Evolutionary conservation across 2,888 invertebrate species (phyloP).

Genomic region (Pimpla rufipes): DNA sequence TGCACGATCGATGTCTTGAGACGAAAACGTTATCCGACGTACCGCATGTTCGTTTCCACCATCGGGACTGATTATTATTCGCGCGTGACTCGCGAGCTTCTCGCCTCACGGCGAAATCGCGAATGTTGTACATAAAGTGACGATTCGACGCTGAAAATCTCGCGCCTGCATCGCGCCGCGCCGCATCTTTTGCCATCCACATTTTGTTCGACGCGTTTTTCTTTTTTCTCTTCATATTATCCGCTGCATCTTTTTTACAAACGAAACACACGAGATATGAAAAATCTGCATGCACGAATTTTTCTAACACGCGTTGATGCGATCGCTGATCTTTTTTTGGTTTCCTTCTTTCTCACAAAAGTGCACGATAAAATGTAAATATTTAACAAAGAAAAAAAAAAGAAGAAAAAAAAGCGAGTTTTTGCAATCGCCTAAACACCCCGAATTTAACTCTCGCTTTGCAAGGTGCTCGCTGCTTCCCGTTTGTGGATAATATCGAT

Average conservation of each 20-base stretch:
- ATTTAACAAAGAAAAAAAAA: no score
- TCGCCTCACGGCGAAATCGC: conserved; percentile 5
- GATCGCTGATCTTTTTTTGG: conserved; percentile 8
- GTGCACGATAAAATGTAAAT: conserved; percentile 5
- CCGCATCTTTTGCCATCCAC: no score
- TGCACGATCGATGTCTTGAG: conserved; percentile 28
- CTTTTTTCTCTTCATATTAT: background rate
- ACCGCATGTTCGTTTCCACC: conserved; percentile 27
- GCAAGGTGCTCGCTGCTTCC: conserved; percentile 65
- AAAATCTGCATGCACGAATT: conserved; percentile 55
- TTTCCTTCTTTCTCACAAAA: background rate
- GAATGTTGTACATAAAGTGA: conserved; percentile 8
- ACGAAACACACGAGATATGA: conserved; percentile 26
- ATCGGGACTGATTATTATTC: conserved; percentile 9
- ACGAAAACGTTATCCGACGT: conserved; percentile 28
- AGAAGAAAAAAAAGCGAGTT: conserved; percentile 15
- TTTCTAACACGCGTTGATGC: conserved; percentile 36
- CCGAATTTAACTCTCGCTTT: conserved; percentile 55
- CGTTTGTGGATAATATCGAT: conserved; percentile 15
- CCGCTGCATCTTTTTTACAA: background rate
- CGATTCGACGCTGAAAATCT: conserved; percentile 25
- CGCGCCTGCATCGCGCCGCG: conserved; percentile 55
- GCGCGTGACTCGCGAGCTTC: background rate
- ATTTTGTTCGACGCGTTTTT: no score
- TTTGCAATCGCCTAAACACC: conserved; percentile 42